Evolutionary conservation across 1,140 invertebrate species (phyloP).

Genomic region (Brachionus calyciflorus): DNA sequence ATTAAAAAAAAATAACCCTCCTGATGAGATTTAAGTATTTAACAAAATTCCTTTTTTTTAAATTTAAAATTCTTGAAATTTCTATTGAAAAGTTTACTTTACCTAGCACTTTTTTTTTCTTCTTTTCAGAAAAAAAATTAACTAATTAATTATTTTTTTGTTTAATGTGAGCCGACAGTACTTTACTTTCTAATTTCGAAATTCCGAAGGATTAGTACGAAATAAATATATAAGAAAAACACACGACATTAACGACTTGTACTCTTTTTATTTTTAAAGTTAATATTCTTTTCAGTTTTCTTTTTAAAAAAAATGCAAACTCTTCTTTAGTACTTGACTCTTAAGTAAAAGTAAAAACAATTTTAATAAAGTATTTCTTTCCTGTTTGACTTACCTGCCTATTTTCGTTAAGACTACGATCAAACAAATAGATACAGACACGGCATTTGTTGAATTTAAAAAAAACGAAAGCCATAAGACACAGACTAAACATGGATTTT

Average conservation of each 20-base stretch:
- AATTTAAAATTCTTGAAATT: no score
- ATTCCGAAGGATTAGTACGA: conserved; percentile 44
- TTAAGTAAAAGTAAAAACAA: conserved; percentile 36
- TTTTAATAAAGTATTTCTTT: conserved; percentile 16
- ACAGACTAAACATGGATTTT: not conserved
- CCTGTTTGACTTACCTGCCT: conserved; percentile 38
- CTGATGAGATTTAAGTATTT: no score
- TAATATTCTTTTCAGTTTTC: conserved; percentile 43
- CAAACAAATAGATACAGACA: not conserved
- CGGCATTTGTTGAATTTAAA: no score
- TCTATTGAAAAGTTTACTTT: no score
- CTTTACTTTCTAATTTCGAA: not conserved
- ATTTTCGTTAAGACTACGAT: conserved; percentile 2
- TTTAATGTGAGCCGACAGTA: not conserved
- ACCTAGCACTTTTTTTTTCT: no score
- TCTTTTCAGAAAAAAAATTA: not conserved
- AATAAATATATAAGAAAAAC: not conserved
- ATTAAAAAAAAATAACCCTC: no score
- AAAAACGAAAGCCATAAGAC: conserved; percentile 6
- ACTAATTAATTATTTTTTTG: conserved; percentile 16
- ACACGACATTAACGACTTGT: not conserved
- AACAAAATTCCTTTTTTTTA: no score
- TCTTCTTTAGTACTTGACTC: conserved; percentile 42
- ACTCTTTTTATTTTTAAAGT: no score
- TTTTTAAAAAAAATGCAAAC: not conserved